These are phyloP conservation scores for Phylloscopus collybita DNA, from an alignment of 2,797 vertebrate genomes.

Conservation along the genomic window DNA sequence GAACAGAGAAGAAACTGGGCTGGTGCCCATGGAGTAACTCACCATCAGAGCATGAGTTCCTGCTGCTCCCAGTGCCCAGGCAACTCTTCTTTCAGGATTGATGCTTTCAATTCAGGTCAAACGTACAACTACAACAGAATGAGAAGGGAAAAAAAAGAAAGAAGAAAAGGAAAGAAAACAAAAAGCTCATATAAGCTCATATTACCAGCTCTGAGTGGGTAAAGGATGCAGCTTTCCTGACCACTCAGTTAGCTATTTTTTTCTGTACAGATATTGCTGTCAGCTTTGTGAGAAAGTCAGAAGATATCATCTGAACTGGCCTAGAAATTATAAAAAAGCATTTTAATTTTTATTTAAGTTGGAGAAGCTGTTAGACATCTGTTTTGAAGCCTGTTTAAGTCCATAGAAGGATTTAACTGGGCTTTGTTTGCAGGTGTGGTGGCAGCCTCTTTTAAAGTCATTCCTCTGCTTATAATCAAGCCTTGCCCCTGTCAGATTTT, in stretches of 20 bases:
- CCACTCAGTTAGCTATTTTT: neutral
- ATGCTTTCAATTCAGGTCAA: neutral
- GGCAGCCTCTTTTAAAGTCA: neutral
- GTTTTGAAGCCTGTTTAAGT: slow-evolving; percentile 18
- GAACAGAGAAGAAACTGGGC: neutral
- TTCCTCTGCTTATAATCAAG: neutral
- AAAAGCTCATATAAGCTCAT: neutral
- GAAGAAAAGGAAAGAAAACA: no score
- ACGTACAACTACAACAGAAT: neutral
- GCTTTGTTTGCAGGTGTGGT: slow-evolving; percentile 12
- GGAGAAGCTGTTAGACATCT: neutral
- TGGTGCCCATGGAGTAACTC: neutral
- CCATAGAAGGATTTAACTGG: neutral
- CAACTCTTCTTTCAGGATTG: neutral
- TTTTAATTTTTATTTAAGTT: neutral
- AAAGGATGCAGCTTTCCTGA: neutral
- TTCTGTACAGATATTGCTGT: neutral
- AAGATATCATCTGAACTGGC: neutral
- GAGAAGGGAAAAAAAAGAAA: rapidly evolving
- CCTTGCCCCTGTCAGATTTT: neutral
- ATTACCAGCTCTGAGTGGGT: neutral
- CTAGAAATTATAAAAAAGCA: neutral
- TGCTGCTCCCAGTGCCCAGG: neutral
- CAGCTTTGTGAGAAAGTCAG: neutral
- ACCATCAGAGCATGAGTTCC: rapidly evolving